Base-by-base conservation (phyloP, 1,140 invertebrate species). In the Drosophila bocki region DNA sequence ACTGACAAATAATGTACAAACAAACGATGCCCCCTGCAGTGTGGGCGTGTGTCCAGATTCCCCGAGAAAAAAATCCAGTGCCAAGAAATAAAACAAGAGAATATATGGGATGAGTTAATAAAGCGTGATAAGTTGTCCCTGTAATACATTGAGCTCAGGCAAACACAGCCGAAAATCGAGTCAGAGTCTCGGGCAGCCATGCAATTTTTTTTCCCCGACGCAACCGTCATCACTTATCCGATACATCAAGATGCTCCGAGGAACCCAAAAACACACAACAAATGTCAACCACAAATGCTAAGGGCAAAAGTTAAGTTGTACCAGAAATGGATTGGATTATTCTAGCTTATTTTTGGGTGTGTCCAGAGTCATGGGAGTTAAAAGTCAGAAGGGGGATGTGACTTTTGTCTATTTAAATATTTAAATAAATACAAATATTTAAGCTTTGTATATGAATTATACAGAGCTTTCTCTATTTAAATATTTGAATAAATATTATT, bases 91-190 rank as follows among this genome's bases (percentile, higher is more conserved):
- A 77, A 54, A 58, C 45, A 58, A 15, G 35, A 47, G 32, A 22
- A 62, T 65, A 68, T 80, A 53, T 58, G 48, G 59, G 12, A 50
- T 44, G 53, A 76, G 64, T 78, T 88, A 78, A 75, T 71, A 78
- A 62, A 84, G 67, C 84, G 69, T 80, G 81, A 80, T 84, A 84
- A 71, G 80, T 84, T 75, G 77, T 71, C 74, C 67, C 68, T 67
- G 72, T 83, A 44, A 70, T 72, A 71, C 80, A 74, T 80, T 80
- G 65, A 83, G 57, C 67, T 26, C 51, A 63, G 67, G 54, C 81
- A 78, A 62, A 51, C 48, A 68, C 53, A 80, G 61, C 71, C 70
- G 64, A 22, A 41, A 35, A 47, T 53, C 53, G 17, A 56, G 35
- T 50, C 47, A 47, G 7, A 8, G 58, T 35, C 61, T 45, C 37